phyloP scores from a whole-genome alignment of 2,113 vertebrate genomes.

The Bungarus multicinctus region DNA sequence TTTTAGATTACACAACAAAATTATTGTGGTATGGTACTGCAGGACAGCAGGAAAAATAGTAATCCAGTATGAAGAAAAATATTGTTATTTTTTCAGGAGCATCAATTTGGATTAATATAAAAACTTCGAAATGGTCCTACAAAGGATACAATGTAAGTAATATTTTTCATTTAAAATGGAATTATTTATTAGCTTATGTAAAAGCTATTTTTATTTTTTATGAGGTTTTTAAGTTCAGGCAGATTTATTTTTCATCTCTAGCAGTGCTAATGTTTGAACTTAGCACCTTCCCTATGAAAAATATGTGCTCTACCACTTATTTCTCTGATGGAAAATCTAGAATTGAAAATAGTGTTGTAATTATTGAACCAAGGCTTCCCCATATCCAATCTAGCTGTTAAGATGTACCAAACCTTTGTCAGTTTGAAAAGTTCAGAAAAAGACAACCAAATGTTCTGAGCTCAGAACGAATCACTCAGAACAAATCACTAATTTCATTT shows the following conservation, averaged over 20 bases:
- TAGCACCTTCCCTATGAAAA: not conserved
- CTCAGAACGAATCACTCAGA: not conserved
- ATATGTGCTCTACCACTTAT: not conserved
- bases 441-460: not conserved
- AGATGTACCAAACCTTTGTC: not conserved
- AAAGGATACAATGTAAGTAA: slow-evolving; percentile 83
- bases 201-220: not conserved
- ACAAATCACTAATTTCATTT: not conserved
- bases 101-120: slow-evolving; percentile 84
- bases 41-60: not conserved
- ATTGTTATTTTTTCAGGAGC: slow-evolving; percentile 69
- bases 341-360: not conserved
- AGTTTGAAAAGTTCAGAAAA: not conserved
- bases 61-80: not conserved
- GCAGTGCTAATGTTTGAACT: not conserved
- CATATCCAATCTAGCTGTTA: not conserved
- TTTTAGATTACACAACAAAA: not conserved
- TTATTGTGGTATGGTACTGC: not conserved
- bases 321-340: not conserved
- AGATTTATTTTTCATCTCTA: not conserved
- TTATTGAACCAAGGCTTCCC: not conserved
- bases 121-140: slow-evolving; percentile 84
- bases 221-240: not conserved
- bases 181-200: not conserved
- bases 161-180: not conserved